These are phyloP conservation scores for Ellobius talpinus DNA, from an alignment of 2,113 vertebrate genomes.

Conservation along the genomic window DNA sequence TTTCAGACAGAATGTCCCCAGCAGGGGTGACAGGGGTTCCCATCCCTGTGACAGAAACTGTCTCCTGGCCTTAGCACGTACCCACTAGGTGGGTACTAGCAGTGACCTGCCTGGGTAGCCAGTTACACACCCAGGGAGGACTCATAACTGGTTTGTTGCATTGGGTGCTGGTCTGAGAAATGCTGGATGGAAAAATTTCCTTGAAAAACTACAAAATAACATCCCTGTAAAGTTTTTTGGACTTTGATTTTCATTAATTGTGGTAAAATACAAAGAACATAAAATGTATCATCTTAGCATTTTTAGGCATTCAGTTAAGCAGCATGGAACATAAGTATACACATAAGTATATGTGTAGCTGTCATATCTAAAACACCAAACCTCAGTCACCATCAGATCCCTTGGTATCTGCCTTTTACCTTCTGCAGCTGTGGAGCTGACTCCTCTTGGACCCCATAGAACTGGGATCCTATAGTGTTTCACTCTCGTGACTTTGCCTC, in stretches of 20 bases:
- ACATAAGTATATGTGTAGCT: too few relatives aligned
- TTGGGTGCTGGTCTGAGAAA: neutral
- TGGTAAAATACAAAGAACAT: neutral
- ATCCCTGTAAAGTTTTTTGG: neutral
- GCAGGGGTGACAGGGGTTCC: neutral
- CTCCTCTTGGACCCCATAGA: too few relatives aligned
- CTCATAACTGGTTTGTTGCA: neutral
- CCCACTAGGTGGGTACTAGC: neutral
- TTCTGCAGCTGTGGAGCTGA: neutral
- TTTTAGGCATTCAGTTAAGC: neutral
- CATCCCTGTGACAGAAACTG: neutral
- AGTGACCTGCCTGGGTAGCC: too few relatives aligned
- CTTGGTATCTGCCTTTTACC: neutral
- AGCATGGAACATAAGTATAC: neutral
- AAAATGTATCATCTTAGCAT: neutral
- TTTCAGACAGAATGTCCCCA: neutral
- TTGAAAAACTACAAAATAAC: neutral
- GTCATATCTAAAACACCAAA: neutral
- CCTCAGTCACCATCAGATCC: neutral
- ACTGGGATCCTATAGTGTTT: neutral
- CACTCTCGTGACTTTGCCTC: neutral
- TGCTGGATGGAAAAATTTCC: neutral
- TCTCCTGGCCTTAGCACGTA: neutral
- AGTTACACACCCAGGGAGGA: rapidly evolving
- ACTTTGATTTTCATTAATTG: neutral